Evolutionary conservation across 35 echinoderm and acorn worm species (phyloP), one percentile per base, ranked within the genome.

Genomic region (Lytechinus pictus): DNA sequence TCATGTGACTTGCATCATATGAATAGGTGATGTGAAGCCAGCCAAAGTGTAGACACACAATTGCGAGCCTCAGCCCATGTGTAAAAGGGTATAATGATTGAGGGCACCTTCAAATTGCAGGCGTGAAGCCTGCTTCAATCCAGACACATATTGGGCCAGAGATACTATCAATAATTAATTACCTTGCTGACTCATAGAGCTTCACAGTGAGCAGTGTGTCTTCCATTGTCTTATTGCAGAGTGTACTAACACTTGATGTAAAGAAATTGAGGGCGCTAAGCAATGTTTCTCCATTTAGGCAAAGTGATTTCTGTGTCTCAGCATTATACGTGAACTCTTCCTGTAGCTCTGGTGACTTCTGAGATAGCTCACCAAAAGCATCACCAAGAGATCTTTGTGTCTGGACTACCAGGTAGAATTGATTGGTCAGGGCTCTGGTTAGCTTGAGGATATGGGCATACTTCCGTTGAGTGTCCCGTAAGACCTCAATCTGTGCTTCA

Each of bases 151-250:
- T 1, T 44, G 33, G 33, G 33, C 33, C 33, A 44, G 33, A 44
- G 33, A 44, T 1, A 44, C 33, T 44, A 44, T 44, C 33, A 58
- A 71, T 71, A 27, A 79, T 24, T 24, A 95, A 96, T 94, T 93
- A 99, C 98, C 98, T 99, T 16, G 97, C 98, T 13, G 97, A 97
- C 87, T 99, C 97, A 92, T 98, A 99, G 92, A 95, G 96, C 54
- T 98, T 97, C 4, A 99, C 94, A 4, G 98, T 99, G 5, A 98
- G 93, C 95, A 98, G 53, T 66, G 97, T 98, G 89, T 99, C 98
- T 66, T 99, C 98, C 98, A 98, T 99, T 6, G 98, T 99, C 92
- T 99, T 99, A 94, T 99, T 99, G 96, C 98, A 99, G 96, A 99
- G 96, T 89, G 98, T 99, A 57, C 96, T 98, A 16, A 99, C 98